Evolutionary conservation across 2,797 vertebrate genomes (phyloP), one percentile per base, ranked within the genome.

Genomic region (Helicolenus hilgendorfi): DNA sequence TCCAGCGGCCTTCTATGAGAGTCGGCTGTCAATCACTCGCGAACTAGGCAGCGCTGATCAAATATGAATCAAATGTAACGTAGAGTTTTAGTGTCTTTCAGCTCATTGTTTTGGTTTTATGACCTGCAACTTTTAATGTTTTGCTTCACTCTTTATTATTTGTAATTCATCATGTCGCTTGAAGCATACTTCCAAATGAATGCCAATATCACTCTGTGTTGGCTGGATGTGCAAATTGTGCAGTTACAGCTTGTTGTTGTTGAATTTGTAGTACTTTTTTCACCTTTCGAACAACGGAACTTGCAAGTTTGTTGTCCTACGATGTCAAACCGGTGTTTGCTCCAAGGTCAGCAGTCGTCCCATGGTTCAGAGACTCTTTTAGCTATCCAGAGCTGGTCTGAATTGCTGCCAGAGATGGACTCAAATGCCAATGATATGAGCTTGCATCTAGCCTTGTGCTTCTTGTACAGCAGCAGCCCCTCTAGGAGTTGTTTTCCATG

Each of bases 361-460:
- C 1, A 27, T 29, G 2, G 26, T 58, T 22, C 55, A 58, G 55
- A 58, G 55, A 0, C 41, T 45, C 41, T 45, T 45, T 18, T 18
- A 56, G 26, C 59, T 60, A 74, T 35, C 62, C 58, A 1, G 59
- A 62, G 27, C 18, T 31, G 38, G 14, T 41, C 38, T 41, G 14
- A 41, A 41, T 41, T 41, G 38, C 15, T 41, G 2, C 60, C 27
- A 38, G 41, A 79, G 55, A 76, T 27, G 3, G 72, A 83, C 38
- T 72, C 77, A 85, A 88, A 94, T 81, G 26, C 55, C 71, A 85
- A 27, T 41, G 68, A 81, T 35, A 71, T 5, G 53, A 84, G 67
- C 33, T 55, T 13, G 20, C 36, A 64, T 67, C 59, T 45, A 22
- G 53, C 2, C 49, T 0, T 73, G 55, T 38, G n/a, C n/a, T 70